Conservation (phyloP, 35 echinoderm and acorn worm genomes). For the Antedon bifida region DNA sequence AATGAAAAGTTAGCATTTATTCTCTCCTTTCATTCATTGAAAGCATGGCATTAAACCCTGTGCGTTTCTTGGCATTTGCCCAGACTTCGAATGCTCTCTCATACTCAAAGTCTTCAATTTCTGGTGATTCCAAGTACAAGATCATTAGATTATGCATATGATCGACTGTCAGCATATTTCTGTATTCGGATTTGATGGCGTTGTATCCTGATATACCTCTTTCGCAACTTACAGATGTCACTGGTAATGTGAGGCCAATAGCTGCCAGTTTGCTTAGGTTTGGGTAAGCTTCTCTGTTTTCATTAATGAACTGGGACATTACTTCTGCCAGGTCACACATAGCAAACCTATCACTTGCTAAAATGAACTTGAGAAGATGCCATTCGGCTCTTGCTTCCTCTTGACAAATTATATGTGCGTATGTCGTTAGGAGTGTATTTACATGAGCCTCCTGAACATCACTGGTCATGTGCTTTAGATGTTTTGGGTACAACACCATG, state of each 20-base stretch:
- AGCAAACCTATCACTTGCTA: not conserved
- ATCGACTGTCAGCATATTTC: not conserved
- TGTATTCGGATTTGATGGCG: not conserved
- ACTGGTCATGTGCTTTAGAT: too few species aligned
- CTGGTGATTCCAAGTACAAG: not conserved
- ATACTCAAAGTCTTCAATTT: conserved; percentile 4
- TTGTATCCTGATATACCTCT: conserved; percentile 3
- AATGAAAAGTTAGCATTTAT: too few species aligned
- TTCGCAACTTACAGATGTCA: conserved; percentile 4
- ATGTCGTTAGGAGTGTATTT: too few species aligned
- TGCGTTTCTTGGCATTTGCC: not conserved
- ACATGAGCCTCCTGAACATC: too few species aligned
- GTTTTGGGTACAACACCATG: too few species aligned
- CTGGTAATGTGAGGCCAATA: not conserved
- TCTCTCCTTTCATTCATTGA: too few species aligned
- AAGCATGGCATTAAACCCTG: not conserved
- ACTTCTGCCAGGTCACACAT: not conserved
- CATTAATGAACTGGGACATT: not conserved
- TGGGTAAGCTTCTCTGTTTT: not conserved
- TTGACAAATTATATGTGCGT: too few species aligned
- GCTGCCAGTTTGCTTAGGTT: not conserved
- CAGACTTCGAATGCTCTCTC: not conserved
- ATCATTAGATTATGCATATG: not conserved
- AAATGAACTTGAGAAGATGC: too few species aligned
- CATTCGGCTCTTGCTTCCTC: too few species aligned